phyloP scores from a whole-genome alignment of 2,888 invertebrate genomes.

The Elgonia sp. region DNA sequence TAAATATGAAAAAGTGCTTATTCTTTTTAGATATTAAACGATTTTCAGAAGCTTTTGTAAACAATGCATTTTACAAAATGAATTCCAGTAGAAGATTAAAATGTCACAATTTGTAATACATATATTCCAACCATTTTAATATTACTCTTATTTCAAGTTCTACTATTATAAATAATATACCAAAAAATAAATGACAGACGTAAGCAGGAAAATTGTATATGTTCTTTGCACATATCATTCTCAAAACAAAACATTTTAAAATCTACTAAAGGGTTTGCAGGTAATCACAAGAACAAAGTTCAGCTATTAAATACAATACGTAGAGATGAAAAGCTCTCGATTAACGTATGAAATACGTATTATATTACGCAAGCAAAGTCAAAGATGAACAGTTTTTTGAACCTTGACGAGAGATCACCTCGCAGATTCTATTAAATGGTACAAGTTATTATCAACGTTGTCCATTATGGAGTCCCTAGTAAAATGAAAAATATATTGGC shows the following conservation, averaged over 20 bases:
- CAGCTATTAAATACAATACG: neutral
- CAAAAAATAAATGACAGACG: neutral
- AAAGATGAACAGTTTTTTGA: conserved; percentile 3
- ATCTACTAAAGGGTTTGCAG: neutral
- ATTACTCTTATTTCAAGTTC: neutral
- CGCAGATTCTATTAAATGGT: neutral
- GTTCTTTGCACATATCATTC: neutral
- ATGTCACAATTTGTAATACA: neutral
- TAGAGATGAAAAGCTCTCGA: neutral
- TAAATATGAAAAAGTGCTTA: neutral
- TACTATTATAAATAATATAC: neutral
- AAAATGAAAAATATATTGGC: too few relatives aligned
- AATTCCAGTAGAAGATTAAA: neutral
- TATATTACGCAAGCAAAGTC: neutral
- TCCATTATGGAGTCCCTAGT: neutral
- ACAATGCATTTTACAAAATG: neutral
- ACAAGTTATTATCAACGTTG: neutral
- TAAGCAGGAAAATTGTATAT: neutral
- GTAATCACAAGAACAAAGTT: neutral
- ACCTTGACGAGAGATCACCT: conserved; percentile 4
- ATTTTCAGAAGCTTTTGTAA: neutral
- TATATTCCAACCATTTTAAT: neutral
- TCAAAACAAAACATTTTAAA: conserved; percentile 7
- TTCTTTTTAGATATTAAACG: neutral
- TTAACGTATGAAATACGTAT: neutral